Evolutionary conservation across 2,113 vertebrate species (phyloP).

Genomic region (Serinus canaria): DNA sequence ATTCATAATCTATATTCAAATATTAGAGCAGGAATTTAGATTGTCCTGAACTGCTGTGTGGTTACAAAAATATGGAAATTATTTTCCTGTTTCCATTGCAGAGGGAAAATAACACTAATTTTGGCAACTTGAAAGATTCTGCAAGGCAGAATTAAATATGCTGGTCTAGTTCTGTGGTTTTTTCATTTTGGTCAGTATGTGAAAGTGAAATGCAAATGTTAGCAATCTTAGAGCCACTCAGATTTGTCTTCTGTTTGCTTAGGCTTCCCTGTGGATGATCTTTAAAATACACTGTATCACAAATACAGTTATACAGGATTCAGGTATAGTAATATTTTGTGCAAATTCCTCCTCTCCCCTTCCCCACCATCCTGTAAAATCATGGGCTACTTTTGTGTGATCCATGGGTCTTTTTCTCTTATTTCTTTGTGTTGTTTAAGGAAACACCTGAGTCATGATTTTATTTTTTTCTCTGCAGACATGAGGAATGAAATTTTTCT

Average conservation of each 20-base stretch:
- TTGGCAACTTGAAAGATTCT: not conserved
- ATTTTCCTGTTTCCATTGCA: not conserved
- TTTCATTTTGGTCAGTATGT: not conserved
- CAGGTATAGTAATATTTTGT: not conserved
- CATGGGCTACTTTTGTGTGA: not conserved
- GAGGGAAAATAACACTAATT: not conserved
- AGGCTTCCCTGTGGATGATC: not conserved
- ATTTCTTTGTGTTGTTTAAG: not conserved
- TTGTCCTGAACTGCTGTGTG: not conserved
- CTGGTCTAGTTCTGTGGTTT: not conserved
- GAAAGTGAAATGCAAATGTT: not conserved
- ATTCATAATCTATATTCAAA: not conserved
- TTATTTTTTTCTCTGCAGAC: not conserved
- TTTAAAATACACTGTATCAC: not conserved
- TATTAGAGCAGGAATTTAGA: not conserved
- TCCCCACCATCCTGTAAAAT: not conserved
- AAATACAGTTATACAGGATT: not conserved
- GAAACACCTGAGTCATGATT: not conserved
- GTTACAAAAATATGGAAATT: not conserved
- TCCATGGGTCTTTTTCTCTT: not conserved
- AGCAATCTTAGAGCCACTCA: not conserved
- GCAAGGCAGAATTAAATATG: not conserved
- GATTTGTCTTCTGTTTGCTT: not conserved
- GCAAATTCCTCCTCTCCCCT: not conserved
- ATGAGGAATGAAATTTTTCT: not conserved